phyloP scores from a whole-genome alignment of 2,888 invertebrate genomes.

The Embidobia sp. region DNA sequence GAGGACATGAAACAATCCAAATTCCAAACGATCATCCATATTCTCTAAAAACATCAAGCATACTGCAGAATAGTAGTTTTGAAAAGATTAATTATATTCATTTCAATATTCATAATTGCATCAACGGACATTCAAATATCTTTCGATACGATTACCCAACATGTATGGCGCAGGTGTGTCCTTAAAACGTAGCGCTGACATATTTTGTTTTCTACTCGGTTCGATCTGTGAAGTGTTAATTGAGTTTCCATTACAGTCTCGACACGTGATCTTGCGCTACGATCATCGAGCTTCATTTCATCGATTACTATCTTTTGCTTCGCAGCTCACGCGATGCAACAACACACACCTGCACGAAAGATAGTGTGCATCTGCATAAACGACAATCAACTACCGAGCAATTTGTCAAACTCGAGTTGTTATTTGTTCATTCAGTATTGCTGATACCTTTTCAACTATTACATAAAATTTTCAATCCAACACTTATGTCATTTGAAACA shows the following conservation, averaged over 20 bases:
- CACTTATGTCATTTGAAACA: too few species aligned
- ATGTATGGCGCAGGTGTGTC: conserved; percentile 48
- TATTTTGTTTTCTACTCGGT: conserved; percentile 32
- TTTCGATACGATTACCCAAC: conserved; percentile 9
- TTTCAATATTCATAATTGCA: too few species aligned
- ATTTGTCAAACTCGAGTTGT: conserved; percentile 38
- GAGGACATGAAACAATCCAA: too few species aligned
- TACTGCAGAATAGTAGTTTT: too few species aligned
- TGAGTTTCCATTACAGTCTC: conserved; percentile 71
- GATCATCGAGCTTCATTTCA: conserved; percentile 59
- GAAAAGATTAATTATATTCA: too few species aligned
- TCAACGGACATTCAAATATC: too few species aligned
- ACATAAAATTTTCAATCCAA: too few species aligned
- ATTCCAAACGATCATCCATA: too few species aligned
- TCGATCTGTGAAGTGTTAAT: conserved; percentile 66
- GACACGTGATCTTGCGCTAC: conserved; percentile 49
- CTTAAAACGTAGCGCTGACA: conserved; percentile 30
- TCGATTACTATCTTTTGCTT: conserved; percentile 58
- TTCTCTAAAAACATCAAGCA: too few species aligned
- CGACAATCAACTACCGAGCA: conserved; percentile 49
- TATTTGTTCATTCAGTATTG: conserved; percentile 33
- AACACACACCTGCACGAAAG: conserved; percentile 50
- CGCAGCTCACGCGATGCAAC: conserved; percentile 56
- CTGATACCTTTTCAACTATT: too few species aligned
- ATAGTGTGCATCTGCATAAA: conserved; percentile 50